phyloP scores from a whole-genome alignment of 2,888 invertebrate genomes.

The Eristalinus aeneus region DNA sequence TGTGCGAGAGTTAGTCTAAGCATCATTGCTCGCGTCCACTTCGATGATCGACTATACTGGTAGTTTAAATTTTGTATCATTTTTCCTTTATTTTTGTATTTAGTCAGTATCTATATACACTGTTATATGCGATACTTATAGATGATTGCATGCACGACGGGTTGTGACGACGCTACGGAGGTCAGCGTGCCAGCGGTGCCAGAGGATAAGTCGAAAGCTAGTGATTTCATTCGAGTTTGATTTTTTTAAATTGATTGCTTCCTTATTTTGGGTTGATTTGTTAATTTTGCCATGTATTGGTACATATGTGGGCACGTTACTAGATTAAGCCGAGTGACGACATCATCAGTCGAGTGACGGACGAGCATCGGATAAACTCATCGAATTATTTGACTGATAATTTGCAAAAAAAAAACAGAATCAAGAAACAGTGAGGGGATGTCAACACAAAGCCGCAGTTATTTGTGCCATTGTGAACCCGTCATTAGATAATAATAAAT shows the following conservation, averaged over 20 bases:
- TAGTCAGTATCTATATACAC: conserved; percentile 21
- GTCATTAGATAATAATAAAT: conserved; percentile 59
- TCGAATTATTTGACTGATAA: conserved; percentile 57
- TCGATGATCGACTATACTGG: conserved; percentile 62
- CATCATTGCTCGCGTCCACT: conserved; percentile 32
- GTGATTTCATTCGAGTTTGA: conserved; percentile 77
- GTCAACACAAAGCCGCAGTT: neutral
- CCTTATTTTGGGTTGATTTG: conserved; percentile 76
- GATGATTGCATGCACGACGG: conserved; percentile 39
- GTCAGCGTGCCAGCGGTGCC: neutral
- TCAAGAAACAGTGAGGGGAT: neutral
- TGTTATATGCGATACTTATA: conserved; percentile 5
- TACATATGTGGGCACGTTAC: neutral
- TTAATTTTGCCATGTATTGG: conserved; percentile 7
- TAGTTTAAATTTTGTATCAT: neutral
- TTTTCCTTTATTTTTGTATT: neutral
- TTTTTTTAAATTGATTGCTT: conserved; percentile 81
- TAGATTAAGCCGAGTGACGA: neutral
- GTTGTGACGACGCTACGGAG: neutral
- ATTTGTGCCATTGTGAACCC: neutral
- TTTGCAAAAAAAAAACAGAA: conserved; percentile 26
- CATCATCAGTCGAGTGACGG: no score
- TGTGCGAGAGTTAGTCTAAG: neutral
- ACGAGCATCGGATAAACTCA: neutral
- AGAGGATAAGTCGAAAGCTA: conserved; percentile 27